Evolutionary conservation across 1,140 invertebrate genomes (phyloP), one percentile per base, ranked within the genome.

Genomic region (Lepidurus arcticus): DNA sequence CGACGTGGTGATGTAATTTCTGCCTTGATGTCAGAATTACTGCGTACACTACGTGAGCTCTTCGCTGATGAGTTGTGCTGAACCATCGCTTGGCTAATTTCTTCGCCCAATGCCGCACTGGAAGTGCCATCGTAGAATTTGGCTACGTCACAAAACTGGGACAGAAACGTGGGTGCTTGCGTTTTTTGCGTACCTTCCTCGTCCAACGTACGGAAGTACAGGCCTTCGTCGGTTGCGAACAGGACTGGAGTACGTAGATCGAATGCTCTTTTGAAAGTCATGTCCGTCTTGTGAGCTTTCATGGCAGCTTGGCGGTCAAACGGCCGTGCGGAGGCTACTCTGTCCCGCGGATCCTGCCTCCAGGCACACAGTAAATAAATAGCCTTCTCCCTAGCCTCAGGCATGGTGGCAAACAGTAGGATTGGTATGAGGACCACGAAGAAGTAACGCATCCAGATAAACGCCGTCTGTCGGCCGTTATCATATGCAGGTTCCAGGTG

Each of bases 251-350:
- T 65, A 7, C 53, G 53, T 65, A 65, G 8, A 16, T 65, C n/a
- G 7, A 65, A n/a, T 21, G 53, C 53, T 7, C 53, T 4, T 65
- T 65, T 65, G 21, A 65, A 65, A 65, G 53, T n/a, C 53, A 21
- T 65, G 13, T 65, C 53, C 53, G n/a, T 65, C 53, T 21, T 13
- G 53, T 65, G 53, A 13, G 53, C 53, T 65, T 65, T 65, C 53
- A 65, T 13, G 16, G 13, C 53, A n/a, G 53, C 53, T 21, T 65
- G 53, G n/a, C 53, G 53, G 53, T 65, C 53, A 16, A 13, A 65
- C 21, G 53, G 53, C n/a, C 53, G 16, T n/a, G 53, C 53, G 16
- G 53, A 65, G 21, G 53, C n/a, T n/a, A 65, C 53, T 13, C 53
- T 13, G 53, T 65, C 53, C 21, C 53, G 53, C 53, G 53, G 16